Evolutionary conservation across 1,140 invertebrate species (phyloP).

Genomic region (Drosophila tani): DNA sequence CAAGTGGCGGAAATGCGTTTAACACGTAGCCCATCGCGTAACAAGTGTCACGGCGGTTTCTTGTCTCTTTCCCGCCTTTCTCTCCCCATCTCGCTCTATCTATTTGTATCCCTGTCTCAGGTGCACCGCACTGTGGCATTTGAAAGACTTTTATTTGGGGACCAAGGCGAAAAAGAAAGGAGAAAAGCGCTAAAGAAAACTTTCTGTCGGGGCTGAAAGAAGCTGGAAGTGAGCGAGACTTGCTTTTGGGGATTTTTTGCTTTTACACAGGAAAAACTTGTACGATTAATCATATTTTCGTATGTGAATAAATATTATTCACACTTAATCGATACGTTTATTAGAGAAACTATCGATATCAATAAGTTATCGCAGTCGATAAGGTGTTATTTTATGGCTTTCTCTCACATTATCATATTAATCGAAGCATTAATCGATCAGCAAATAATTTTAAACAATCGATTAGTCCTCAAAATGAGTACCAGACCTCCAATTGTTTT

Average conservation of each 20-base stretch:
- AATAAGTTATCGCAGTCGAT: no score
- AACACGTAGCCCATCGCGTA: slow-evolving; percentile 64
- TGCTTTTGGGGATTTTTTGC: slow-evolving; percentile 2
- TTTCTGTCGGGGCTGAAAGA: slow-evolving; percentile 39
- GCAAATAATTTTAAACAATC: neutral
- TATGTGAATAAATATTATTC: no score
- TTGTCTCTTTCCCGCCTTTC: slow-evolving; percentile 5
- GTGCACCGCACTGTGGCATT: slow-evolving; percentile 65
- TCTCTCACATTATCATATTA: no score
- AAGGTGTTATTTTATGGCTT: no score
- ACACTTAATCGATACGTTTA: no score
- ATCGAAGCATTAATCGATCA: no score
- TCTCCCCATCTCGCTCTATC: slow-evolving; percentile 7
- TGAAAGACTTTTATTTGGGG: slow-evolving; percentile 64
- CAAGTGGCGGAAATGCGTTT: slow-evolving; percentile 74
- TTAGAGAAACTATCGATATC: no score
- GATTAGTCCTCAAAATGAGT: neutral
- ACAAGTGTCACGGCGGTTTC: slow-evolving; percentile 47
- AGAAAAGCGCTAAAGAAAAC: slow-evolving; percentile 43
- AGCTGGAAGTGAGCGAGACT: slow-evolving; percentile 13
- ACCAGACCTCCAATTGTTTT: neutral
- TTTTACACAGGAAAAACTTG: neutral
- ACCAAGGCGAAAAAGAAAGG: slow-evolving; percentile 8
- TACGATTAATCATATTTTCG: neutral
- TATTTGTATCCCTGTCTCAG: slow-evolving; percentile 54